Evolutionary conservation across 2,888 invertebrate species (phyloP).

Genomic region (Tenthredo notha): DNA sequence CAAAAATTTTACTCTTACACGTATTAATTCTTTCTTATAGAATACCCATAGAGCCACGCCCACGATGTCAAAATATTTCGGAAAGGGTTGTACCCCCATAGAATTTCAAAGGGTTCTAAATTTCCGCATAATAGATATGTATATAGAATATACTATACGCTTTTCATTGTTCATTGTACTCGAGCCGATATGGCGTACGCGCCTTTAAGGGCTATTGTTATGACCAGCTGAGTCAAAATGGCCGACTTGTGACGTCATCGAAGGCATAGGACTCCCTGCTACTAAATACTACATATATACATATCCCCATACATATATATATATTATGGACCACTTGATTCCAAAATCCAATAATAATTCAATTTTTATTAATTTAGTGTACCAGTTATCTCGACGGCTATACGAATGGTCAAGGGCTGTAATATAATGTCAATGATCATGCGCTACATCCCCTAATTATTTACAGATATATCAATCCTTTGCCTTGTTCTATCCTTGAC

Average conservation of each 20-base stretch:
- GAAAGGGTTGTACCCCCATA: conserved; percentile 54
- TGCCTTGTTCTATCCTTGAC: not conserved
- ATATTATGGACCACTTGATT: not conserved
- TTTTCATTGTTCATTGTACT: conserved; percentile 69
- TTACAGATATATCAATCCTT: not conserved
- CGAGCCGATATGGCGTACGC: conserved; percentile 72
- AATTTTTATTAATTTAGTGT: not conserved
- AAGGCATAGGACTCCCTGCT: conserved; percentile 68
- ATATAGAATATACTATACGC: conserved; percentile 1
- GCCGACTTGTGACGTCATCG: conserved; percentile 67
- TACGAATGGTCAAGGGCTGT: not conserved
- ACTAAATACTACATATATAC: not conserved
- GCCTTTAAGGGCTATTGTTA: conserved; percentile 72
- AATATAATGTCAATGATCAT: not conserved
- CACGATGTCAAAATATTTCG: conserved; percentile 76
- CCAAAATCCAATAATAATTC: not conserved
- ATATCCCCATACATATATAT: not conserved
- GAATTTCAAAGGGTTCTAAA: conserved; percentile 18
- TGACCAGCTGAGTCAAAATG: conserved; percentile 77
- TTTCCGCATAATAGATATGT: conserved; percentile 34
- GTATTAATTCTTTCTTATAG: not conserved
- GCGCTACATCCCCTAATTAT: not conserved
- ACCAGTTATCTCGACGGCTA: not conserved
- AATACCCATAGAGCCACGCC: conserved; percentile 68
- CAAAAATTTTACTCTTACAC: conserved; percentile 46